Evolutionary conservation across 2,888 invertebrate species (phyloP).

Genomic region (Chorisops tibialis): DNA sequence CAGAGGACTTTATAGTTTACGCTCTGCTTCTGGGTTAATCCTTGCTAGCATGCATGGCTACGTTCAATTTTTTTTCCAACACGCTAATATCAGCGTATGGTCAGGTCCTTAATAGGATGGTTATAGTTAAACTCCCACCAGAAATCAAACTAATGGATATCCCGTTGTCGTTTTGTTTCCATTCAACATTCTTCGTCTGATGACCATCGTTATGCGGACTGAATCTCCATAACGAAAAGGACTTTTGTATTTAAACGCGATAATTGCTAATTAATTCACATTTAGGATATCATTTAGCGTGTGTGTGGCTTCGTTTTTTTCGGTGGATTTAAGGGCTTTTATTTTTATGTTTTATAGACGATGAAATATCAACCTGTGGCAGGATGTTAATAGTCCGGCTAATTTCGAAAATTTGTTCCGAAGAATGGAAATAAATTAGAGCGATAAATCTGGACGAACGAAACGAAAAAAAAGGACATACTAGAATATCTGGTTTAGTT

Average conservation of each 20-base stretch:
- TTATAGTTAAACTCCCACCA: constrained; percentile 30
- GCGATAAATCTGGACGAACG: too few species aligned
- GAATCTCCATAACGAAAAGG: background rate
- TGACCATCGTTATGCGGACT: constrained; percentile 1
- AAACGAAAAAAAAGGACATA: too few species aligned
- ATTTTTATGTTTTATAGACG: background rate
- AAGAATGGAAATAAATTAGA: background rate
- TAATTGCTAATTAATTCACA: constrained; percentile 30
- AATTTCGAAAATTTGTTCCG: constrained; percentile 27
- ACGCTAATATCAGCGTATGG: constrained; percentile 6
- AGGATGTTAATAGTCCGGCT: constrained; percentile 16
- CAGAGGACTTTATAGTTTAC: background rate
- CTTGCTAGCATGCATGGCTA: constrained; percentile 23
- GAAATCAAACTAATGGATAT: constrained; percentile 34
- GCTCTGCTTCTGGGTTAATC: constrained; percentile 23
- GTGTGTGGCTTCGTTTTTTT: constrained; percentile 15
- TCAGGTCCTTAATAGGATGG: background rate
- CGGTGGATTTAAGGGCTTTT: constrained; percentile 5
- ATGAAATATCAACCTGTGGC: too few species aligned
- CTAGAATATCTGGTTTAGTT: too few species aligned
- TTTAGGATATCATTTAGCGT: background rate
- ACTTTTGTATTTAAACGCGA: constrained; percentile 24
- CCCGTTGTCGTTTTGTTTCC: constrained; percentile 14
- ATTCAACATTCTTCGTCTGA: constrained; percentile 9
- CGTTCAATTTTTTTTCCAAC: constrained; percentile 4